phyloP scores from a whole-genome alignment of 30 jellyfish, hydroid and myxozoan species.

The Clytia hemisphaerica region DNA sequence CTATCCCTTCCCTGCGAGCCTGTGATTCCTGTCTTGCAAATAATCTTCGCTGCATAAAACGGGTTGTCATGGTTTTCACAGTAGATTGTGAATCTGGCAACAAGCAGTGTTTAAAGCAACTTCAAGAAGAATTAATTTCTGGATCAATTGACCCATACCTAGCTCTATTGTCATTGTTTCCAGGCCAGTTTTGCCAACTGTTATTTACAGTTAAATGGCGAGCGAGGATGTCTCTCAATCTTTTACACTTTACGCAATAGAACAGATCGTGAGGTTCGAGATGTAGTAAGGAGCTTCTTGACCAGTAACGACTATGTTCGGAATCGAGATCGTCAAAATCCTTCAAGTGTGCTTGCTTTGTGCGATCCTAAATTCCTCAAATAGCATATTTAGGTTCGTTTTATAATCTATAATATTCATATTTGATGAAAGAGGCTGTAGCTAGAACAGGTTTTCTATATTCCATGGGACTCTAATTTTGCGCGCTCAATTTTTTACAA shows the following conservation, averaged over 20 bases:
- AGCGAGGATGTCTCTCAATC: not conserved
- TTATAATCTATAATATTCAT: too few relatives aligned
- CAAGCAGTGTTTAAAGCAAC: too few relatives aligned
- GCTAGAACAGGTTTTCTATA: too few relatives aligned
- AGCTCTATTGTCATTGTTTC: too few relatives aligned
- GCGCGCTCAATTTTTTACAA: too few relatives aligned
- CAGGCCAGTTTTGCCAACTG: slow-evolving; percentile 16
- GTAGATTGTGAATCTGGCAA: too few relatives aligned
- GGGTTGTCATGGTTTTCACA: slow-evolving; percentile 13
- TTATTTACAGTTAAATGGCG: not conserved
- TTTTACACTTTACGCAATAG: slow-evolving; percentile 1
- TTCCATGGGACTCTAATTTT: too few relatives aligned
- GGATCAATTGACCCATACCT: too few relatives aligned
- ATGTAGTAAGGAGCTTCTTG: not conserved
- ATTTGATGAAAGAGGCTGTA: too few relatives aligned
- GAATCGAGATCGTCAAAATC: slow-evolving; percentile 19
- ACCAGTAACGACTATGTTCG: slow-evolving; percentile 2
- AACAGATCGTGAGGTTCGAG: not conserved
- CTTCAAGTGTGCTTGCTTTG: slow-evolving; percentile 5
- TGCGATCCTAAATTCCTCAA: too few relatives aligned
- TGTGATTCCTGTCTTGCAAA: not conserved
- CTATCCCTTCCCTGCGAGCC: not conserved
- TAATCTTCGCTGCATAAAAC: not conserved
- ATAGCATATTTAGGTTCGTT: too few relatives aligned
- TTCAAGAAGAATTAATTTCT: too few relatives aligned